A percentile compares a stretch with the other conserved stretches of the same genome.
Conservation (phyloP, 2,797 vertebrate genomes). For the Crenichthys baileyi region DNA sequence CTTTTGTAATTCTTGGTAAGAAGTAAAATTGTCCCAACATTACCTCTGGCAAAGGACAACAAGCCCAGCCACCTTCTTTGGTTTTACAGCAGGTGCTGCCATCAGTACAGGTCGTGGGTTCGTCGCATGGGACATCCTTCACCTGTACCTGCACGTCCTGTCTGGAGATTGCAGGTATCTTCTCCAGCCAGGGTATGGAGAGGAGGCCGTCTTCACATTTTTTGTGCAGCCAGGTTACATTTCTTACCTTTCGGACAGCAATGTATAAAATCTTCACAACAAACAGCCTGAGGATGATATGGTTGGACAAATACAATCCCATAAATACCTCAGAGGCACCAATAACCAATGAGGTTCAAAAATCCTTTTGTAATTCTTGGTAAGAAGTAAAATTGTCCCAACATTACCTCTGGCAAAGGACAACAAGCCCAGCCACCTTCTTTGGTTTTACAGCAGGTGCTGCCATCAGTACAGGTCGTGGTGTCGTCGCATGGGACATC, state of each 20-base stretch:
- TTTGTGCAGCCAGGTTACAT: conserved; percentile 4
- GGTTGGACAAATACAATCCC: background rate
- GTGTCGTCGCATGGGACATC: conserved; percentile 53
- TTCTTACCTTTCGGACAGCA: conserved; percentile 21
- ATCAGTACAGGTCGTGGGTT: background rate
- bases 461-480: background rate
- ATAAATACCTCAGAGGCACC: too few relatives aligned
- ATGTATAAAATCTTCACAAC: conserved; percentile 15
- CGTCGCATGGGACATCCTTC: background rate
- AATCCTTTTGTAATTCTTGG: too few relatives aligned
- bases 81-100: conserved; percentile 22
- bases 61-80: background rate
- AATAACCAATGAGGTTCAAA: too few relatives aligned
- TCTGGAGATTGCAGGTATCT: background rate
- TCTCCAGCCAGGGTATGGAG: background rate
- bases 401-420: too few relatives aligned
- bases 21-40: background rate
- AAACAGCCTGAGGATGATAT: conserved; percentile 6
- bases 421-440: background rate
- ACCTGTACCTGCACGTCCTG: accelerated
- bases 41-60: conserved; percentile 13
- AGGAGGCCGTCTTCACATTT: background rate
- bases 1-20: background rate
- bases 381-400: too few relatives aligned
- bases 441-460: conserved; percentile 23